Percentiles rank a stretch among this genome's conserved stretches.
Conservation (phyloP, 2,888 invertebrate species). For the Leucozona laternaria region DNA sequence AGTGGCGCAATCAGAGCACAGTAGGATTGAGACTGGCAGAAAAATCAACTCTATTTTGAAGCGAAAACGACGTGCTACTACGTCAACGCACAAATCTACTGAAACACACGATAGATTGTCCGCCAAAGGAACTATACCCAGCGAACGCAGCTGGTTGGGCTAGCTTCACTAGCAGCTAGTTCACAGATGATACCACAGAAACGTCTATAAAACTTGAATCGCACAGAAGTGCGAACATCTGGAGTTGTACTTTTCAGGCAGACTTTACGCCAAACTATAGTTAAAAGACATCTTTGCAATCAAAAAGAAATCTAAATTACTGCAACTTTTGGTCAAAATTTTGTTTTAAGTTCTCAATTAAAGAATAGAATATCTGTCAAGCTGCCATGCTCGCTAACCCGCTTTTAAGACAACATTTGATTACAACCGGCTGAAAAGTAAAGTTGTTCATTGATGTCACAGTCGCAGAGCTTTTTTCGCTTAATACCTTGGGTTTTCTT, state of each 20-base stretch:
- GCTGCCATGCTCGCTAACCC: conserved; percentile 3
- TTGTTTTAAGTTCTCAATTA: background rate
- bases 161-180: conserved; percentile 40
- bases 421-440: conserved; percentile 52
- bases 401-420: background rate
- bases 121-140: conserved; percentile 49
- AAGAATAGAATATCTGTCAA: background rate
- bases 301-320: background rate
- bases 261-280: conserved; percentile 24
- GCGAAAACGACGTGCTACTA: conserved; percentile 64
- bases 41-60: conserved; percentile 62
- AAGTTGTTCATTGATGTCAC: conserved; percentile 47
- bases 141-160: conserved; percentile 62
- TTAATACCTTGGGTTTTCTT: conserved; percentile 32
- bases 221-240: conserved; percentile 45
- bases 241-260: conserved; percentile 38
- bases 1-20: conserved; percentile 42
- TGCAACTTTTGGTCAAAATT: too few relatives aligned
- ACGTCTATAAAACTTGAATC: conserved; percentile 72
- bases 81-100: conserved; percentile 52
- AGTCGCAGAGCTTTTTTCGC: conserved; percentile 55
- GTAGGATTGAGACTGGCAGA: conserved; percentile 5
- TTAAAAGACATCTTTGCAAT: background rate
- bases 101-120: conserved; percentile 58
- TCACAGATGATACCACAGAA: conserved; percentile 60